phyloP scores from a whole-genome alignment of 2,797 vertebrate genomes.

The Rhynchonycteris naso region DNA sequence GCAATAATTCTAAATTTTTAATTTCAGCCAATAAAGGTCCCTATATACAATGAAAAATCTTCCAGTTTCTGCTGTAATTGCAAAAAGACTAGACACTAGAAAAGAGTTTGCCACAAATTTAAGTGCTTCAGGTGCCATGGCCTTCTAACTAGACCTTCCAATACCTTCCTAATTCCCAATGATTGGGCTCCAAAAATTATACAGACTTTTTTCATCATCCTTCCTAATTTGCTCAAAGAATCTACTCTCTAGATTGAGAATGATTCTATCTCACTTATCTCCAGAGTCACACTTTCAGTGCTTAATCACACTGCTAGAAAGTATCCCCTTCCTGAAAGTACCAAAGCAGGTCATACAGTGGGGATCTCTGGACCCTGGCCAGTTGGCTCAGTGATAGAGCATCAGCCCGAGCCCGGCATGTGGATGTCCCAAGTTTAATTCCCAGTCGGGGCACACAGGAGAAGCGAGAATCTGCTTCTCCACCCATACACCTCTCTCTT shows the following conservation, averaged over 20 bases:
- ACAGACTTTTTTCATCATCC: not conserved
- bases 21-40: not conserved
- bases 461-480: too few species aligned
- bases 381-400: too few species aligned
- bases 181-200: not conserved
- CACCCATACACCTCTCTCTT: too few species aligned
- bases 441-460: too few species aligned
- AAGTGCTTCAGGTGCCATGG: not conserved
- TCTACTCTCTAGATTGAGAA: not conserved
- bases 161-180: not conserved
- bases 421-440: too few species aligned
- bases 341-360: not conserved
- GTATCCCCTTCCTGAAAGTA: not conserved
- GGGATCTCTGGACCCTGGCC: not conserved
- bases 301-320: not conserved
- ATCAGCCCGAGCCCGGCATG: too few species aligned
- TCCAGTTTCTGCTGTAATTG: not conserved
- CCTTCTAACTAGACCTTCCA: not conserved
- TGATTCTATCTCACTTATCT: not conserved
- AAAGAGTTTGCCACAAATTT: not conserved
- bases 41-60: not conserved
- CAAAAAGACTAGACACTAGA: not conserved
- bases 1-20: not conserved
- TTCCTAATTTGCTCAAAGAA: not conserved
- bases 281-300: not conserved